Conservation (phyloP, 2,888 invertebrate genomes). For the Plebejus argus region DNA sequence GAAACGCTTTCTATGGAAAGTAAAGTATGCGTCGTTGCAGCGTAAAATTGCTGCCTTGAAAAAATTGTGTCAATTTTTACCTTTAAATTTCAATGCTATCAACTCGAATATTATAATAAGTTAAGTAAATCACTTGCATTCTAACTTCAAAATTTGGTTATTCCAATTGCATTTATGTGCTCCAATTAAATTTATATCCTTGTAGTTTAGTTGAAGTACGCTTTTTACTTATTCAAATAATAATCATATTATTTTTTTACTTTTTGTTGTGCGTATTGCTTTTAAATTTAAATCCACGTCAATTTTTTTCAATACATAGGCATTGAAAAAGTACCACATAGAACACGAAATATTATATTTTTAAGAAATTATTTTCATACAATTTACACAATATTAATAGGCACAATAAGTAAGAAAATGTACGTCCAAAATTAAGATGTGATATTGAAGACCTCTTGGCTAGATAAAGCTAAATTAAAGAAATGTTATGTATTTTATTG, state of each 20-base stretch:
- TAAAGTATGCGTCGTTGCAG: too few species aligned
- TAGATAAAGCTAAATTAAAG: background rate
- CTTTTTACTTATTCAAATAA: too few species aligned
- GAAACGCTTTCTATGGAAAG: too few species aligned
- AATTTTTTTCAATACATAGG: background rate
- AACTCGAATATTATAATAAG: background rate
- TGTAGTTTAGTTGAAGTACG: too few species aligned
- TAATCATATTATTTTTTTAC: too few species aligned
- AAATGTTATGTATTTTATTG: background rate
- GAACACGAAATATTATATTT: background rate
- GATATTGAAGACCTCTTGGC: conserved; percentile 13
- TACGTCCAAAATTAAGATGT: background rate
- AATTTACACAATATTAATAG: background rate
- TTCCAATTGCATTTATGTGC: conserved; percentile 2
- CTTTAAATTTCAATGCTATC: background rate
- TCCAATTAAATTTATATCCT: background rate
- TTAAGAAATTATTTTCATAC: background rate
- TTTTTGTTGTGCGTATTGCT: too few species aligned
- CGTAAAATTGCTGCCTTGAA: too few species aligned
- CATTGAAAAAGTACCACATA: too few species aligned
- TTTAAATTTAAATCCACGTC: background rate
- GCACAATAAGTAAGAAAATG: background rate
- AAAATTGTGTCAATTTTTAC: background rate
- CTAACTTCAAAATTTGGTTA: background rate
- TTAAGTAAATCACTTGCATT: background rate